Evolutionary conservation across 2,113 vertebrate species (phyloP), one percentile per base, ranked within the genome.

Genomic region (Hiodon alosoides): DNA sequence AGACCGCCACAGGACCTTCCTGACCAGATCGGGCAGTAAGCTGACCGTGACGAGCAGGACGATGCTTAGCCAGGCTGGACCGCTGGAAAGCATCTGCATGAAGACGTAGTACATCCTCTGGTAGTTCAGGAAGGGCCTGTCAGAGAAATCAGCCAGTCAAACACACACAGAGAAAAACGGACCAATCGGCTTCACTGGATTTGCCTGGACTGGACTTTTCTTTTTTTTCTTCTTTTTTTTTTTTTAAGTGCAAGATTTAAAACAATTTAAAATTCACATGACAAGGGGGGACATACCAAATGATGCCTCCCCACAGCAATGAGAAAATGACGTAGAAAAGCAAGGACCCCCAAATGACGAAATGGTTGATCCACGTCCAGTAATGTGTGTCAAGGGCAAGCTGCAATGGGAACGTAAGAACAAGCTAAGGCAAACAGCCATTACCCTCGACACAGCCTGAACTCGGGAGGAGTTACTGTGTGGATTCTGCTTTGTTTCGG

Each of bases 41-140:
- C 96, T 92, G 80, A 95, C 89, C 3, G 90, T 91, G 82, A 98
- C 90, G 60, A 99, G 93, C 71, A 99, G 89, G 80, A 94, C 86
- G 73, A 99, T 96, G 78, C 93, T 93, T 80, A 99, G 90, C 97
- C 97, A 99, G 0, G 95, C 96, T 0, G 97, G 96, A 61, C 95
- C 97, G 2, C 95, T 96, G 74, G 95, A 95, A 77, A 99, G 80
- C 96, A 98, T 96, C 89, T 96, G 95, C 82, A 99, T 94, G 88
- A 99, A 99, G 72, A 99, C 95, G 0, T 97, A 98, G 91, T 99
- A 98, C 96, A 99, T 98, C 87, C 96, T 91, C 89, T 98, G 97
- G 82, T 98, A 98, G 89, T 92, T 97, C 84, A 99, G 93, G 91
- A 99, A 98, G 2, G 97, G 97, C 97, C 97, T 99, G 81, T 1